Evolutionary conservation across 1,140 invertebrate species (phyloP).

Genomic region (Orchesella cincta): DNA sequence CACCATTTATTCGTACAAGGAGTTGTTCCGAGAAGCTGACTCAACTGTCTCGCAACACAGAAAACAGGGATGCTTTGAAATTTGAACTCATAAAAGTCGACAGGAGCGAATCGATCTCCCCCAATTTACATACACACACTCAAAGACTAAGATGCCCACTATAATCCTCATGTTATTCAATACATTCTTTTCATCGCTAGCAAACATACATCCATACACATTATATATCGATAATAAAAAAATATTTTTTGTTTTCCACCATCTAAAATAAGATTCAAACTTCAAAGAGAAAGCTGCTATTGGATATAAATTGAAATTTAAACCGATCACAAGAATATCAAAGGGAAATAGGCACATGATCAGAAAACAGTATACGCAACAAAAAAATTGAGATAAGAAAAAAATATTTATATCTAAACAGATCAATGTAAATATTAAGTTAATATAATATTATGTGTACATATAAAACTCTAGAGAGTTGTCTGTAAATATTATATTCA

Average conservation of each 20-base stretch:
- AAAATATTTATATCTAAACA: not conserved
- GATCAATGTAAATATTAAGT: not conserved
- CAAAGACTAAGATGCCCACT: too few relatives aligned
- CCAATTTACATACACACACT: too few relatives aligned
- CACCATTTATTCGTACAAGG: too few relatives aligned
- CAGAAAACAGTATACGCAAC: not conserved
- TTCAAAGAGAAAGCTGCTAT: conserved; percentile 13
- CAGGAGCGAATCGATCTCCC: too few relatives aligned
- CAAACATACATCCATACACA: not conserved
- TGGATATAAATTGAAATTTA: conserved; percentile 25
- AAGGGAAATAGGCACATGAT: not conserved
- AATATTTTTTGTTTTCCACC: not conserved
- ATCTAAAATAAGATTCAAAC: conserved; percentile 8
- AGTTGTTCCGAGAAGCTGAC: too few relatives aligned
- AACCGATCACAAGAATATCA: conserved; percentile 26
- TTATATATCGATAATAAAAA: not conserved
- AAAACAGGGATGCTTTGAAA: too few relatives aligned
- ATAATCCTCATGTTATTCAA: too few relatives aligned
- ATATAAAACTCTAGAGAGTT: not conserved
- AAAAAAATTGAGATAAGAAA: not conserved
- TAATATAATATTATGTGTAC: not conserved
- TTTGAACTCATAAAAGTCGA: too few relatives aligned
- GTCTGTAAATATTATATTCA: too few relatives aligned
- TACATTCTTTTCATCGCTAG: not conserved
- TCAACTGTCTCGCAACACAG: too few relatives aligned